A percentile compares a stretch with the other conserved stretches of the same genome.
phyloP scores from a whole-genome alignment of 2,113 vertebrate genomes.

The Syngnathus floridae region DNA sequence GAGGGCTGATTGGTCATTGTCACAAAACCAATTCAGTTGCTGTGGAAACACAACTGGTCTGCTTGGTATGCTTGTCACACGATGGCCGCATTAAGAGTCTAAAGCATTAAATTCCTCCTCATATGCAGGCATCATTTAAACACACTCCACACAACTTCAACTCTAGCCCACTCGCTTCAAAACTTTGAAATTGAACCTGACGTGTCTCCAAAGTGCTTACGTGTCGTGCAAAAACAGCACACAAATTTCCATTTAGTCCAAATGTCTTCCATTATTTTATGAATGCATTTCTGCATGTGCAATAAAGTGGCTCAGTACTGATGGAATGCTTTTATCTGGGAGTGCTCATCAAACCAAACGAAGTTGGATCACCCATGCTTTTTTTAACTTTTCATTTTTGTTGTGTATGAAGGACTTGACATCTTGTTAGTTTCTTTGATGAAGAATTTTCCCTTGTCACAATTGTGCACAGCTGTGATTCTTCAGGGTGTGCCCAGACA shows the following conservation, averaged over 20 bases:
- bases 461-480: background rate
- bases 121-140: slow-evolving; percentile 21
- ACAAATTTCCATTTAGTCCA: slow-evolving; percentile 16
- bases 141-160: slow-evolving; percentile 9
- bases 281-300: background rate
- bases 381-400: background rate
- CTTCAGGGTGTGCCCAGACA: background rate
- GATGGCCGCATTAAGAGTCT: slow-evolving; percentile 22
- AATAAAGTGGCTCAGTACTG: background rate
- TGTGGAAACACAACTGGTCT: slow-evolving; percentile 17
- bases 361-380: background rate
- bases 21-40: slow-evolving; percentile 24
- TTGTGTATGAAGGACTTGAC: background rate
- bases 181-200: slow-evolving; percentile 12
- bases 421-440: background rate
- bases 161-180: slow-evolving; percentile 8
- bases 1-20: slow-evolving; percentile 30
- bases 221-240: slow-evolving; percentile 1
- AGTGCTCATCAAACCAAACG: slow-evolving; percentile 3
- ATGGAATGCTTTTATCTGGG: background rate
- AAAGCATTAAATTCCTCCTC: slow-evolving; percentile 25
- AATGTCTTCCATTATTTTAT: slow-evolving; percentile 7
- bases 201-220: slow-evolving; percentile 4
- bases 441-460: background rate
- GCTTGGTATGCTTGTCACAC: slow-evolving; percentile 21